Evolutionary conservation across 2,113 vertebrate species (phyloP).

Genomic region (Callithrix jacchus): DNA sequence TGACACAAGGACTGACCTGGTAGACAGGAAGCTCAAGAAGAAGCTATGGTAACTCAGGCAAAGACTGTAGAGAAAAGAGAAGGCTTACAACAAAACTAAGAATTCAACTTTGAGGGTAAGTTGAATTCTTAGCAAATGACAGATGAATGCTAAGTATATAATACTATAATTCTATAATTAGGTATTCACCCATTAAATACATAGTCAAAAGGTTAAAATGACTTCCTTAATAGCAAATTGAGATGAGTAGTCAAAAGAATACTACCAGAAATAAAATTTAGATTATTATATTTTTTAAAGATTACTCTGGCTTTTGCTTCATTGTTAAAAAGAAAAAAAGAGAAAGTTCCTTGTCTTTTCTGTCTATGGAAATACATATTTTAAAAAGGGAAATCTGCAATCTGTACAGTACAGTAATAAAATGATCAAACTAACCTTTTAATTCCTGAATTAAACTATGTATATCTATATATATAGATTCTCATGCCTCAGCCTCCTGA

Average conservation of each 20-base stretch:
- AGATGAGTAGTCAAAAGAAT: neutral
- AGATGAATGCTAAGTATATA: neutral
- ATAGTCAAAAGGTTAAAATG: constrained; percentile 24
- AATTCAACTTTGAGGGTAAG: neutral
- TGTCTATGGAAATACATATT: constrained; percentile 19
- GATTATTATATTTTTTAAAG: neutral
- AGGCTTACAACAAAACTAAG: neutral
- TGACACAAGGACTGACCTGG: neutral
- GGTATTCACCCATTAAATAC: neutral
- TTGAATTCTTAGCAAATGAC: neutral
- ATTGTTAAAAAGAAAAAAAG: neutral
- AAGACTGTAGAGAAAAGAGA: neutral
- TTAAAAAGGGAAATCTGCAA: neutral
- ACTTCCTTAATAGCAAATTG: neutral
- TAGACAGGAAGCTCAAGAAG: neutral
- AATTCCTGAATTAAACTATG: neutral
- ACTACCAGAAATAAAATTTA: constrained; percentile 44
- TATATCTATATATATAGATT: neutral
- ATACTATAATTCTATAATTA: neutral
- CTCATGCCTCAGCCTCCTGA: too few relatives aligned
- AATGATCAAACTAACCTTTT: constrained; percentile 1
- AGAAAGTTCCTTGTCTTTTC: neutral
- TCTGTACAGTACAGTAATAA: neutral
- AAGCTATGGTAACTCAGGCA: neutral
- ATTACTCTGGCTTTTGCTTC: neutral